Evolutionary conservation across 2,797 vertebrate species (phyloP).

Genomic region (Phrynocephalus guinanensis): DNA sequence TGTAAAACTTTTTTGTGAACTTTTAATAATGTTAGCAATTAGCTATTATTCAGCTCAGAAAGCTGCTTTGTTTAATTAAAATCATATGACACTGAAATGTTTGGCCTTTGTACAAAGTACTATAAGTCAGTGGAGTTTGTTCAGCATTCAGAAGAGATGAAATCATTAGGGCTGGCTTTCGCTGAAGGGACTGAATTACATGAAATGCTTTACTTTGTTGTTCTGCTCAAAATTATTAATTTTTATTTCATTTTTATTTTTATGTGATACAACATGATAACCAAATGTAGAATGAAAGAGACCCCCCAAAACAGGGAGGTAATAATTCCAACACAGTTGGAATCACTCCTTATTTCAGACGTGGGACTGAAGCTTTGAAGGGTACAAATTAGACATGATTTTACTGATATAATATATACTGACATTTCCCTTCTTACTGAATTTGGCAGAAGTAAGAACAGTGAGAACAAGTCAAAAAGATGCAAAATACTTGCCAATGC

Average conservation of each 20-base stretch:
- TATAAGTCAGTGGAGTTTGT: constrained; percentile 20
- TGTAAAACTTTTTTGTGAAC: neutral
- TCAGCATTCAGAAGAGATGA: constrained; percentile 34
- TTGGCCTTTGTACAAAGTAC: constrained; percentile 7
- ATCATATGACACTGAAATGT: constrained; percentile 31
- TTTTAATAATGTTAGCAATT: constrained; percentile 26
- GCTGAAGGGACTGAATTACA: neutral
- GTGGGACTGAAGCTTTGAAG: neutral
- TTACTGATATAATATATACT: neutral
- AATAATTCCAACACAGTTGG: fast-evolving
- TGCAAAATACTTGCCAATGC: neutral
- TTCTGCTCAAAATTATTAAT: constrained; percentile 18
- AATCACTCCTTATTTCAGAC: neutral
- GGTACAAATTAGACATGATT: neutral
- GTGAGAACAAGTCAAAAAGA: neutral
- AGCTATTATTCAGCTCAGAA: constrained; percentile 3
- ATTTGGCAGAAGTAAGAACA: neutral
- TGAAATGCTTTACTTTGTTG: neutral
- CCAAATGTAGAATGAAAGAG: neutral
- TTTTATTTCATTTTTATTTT: neutral
- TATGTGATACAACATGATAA: constrained; percentile 17
- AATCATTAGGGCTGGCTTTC: constrained; percentile 33
- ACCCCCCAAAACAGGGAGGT: neutral
- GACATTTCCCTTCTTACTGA: neutral
- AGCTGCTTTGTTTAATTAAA: constrained; percentile 44